Evolutionary conservation across 2,888 invertebrate genomes (phyloP), one percentile per base, ranked within the genome.

Genomic region (Alitta virens): DNA sequence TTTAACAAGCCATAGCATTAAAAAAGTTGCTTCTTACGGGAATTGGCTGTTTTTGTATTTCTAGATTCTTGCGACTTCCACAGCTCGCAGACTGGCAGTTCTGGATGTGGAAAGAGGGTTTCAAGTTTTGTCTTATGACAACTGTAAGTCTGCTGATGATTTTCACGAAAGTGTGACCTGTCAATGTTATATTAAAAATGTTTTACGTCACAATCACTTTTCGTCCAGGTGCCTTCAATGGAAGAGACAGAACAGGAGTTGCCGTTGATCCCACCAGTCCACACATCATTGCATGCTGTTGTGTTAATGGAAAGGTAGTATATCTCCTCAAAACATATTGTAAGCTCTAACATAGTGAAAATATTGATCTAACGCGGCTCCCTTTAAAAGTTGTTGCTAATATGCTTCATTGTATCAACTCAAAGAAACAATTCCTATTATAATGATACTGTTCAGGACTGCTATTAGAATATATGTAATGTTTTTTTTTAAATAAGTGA

Each of bases 61-160:
- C 24, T 63, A 84, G 83, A 83, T 84, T 62, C 72, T 84, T 53
- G 83, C 83, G n/a, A 80, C 83, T 2, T 83, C 84, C 3, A 83
- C 83, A 56, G 81, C 84, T 2, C 74, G 83, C 49, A 77, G 83
- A 59, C 71, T 85, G 60, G 82, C 82, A 16, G 82, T 84, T 12
- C 80, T 85, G n/a, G 84, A 85, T 68, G 83, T 84, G 16, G 84
- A 84, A 63, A 72, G 82, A 71, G 84, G 84, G 3, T 81, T 82
- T 61, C 83, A 83, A 66, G 72, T 84, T 21, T 73, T 83, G 64
- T 81, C 83, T 7, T 84, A 84, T 71, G 84, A 85, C 67, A 84
- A 84, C 69, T 84, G 84, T 71, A 63, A 67, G 71, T 65, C n/a
- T 5, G 16, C 7, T 52, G 12, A 2, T 52, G 5, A 46, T 46